Percentiles rank a stretch among this genome's conserved stretches.
phyloP scores from a whole-genome alignment of 2,888 invertebrate genomes.

The Xanthorhoe designata region DNA sequence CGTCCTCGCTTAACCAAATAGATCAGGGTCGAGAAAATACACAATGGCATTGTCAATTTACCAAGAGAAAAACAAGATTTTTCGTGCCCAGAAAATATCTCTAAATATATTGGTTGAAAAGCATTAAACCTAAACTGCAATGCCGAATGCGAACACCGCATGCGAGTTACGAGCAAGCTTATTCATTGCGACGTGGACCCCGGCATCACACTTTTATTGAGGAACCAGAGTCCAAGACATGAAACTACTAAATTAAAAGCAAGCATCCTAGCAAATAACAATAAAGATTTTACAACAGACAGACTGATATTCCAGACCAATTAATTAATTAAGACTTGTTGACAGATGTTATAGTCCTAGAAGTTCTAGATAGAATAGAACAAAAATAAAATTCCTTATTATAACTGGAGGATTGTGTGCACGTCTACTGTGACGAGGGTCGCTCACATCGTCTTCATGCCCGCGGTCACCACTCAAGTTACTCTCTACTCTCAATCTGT shows the following conservation, averaged over 20 bases:
- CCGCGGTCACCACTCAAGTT: conserved; percentile 1
- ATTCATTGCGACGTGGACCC: conserved; percentile 8
- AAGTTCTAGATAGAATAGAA: conserved; percentile 5
- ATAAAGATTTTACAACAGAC: conserved; percentile 21
- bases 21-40: conserved; percentile 42
- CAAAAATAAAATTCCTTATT: conserved; percentile 17
- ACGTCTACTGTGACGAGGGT: conserved; percentile 24
- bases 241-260: conserved; percentile 15
- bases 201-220: conserved; percentile 17
- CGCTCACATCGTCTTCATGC: conserved; percentile 7
- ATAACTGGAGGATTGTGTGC: background rate
- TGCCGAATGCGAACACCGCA: conserved; percentile 22
- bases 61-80: conserved; percentile 28
- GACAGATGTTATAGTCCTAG: conserved; percentile 12
- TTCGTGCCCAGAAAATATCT: conserved; percentile 6
- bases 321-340: conserved; percentile 24
- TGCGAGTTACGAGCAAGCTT: conserved; percentile 18
- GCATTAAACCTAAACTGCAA: conserved; percentile 17
- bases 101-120: conserved; percentile 14
- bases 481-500: conserved; percentile 6
- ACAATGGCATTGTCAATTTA: conserved; percentile 39
- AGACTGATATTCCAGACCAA: conserved; percentile 18
- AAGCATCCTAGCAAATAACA: conserved; percentile 9
- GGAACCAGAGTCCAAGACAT: conserved; percentile 16
- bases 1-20: conserved; percentile 42